Evolutionary conservation across 2,888 invertebrate species (phyloP).

Genomic region (Nasonia oneida): DNA sequence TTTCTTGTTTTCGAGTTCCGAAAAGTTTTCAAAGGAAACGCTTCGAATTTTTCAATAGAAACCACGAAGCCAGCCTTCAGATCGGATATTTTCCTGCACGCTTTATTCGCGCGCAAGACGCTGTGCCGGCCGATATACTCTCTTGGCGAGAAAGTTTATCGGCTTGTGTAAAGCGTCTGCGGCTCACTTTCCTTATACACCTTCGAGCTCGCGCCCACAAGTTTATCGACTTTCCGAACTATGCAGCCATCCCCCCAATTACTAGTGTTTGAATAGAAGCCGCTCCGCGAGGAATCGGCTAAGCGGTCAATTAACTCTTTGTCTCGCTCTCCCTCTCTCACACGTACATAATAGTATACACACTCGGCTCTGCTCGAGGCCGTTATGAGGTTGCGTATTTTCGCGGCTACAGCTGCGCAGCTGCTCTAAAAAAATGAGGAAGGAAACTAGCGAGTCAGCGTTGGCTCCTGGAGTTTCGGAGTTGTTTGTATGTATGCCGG

Average conservation of each 20-base stretch:
- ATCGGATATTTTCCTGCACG: slow-evolving; percentile 16
- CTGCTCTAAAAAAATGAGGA: background rate
- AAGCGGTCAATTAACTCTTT: slow-evolving; percentile 53
- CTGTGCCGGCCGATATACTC: background rate
- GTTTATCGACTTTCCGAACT: slow-evolving; percentile 58
- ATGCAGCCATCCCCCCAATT: slow-evolving; percentile 50
- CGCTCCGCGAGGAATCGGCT: slow-evolving; percentile 37
- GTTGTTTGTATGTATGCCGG: background rate
- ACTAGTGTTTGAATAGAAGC: slow-evolving; percentile 54
- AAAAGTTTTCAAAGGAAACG: too few relatives aligned
- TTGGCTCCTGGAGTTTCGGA: background rate
- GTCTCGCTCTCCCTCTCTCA: background rate
- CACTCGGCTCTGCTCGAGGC: background rate
- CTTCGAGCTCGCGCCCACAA: slow-evolving; percentile 25
- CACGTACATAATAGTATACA: background rate
- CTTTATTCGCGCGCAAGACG: slow-evolving; percentile 22
- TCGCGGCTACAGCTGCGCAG: background rate
- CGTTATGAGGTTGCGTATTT: slow-evolving; percentile 14
- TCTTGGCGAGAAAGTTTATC: slow-evolving; percentile 16
- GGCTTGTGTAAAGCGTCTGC: slow-evolving; percentile 2
- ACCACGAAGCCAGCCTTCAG: background rate
- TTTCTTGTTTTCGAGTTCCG: too few relatives aligned
- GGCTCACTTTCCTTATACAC: background rate
- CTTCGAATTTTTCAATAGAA: too few relatives aligned
- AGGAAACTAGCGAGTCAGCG: background rate